A percentile compares a stretch with the other conserved stretches of the same genome.
phyloP scores from a whole-genome alignment of 2,797 vertebrate species.

The Danio albolineatus region DNA sequence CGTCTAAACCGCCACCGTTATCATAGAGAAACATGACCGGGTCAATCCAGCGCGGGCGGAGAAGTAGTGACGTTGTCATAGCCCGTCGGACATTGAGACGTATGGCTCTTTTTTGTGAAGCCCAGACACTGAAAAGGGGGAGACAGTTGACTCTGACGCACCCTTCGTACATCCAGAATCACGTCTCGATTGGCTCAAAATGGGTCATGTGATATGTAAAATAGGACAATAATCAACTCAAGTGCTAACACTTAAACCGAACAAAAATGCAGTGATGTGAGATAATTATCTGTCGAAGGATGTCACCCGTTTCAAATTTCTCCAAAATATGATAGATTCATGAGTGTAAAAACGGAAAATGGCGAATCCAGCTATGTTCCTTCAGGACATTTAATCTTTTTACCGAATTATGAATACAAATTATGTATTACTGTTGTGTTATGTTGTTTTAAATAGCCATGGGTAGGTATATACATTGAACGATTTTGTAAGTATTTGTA shows the following conservation, averaged over 20 bases:
- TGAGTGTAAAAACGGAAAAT: conserved; percentile 17
- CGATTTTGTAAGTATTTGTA: not conserved
- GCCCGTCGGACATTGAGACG: conserved; percentile 92
- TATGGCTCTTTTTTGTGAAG: conserved; percentile 79
- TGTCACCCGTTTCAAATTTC: conserved; percentile 48
- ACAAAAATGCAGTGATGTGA: conserved; percentile 77
- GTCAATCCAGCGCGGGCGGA: conserved; percentile 98
- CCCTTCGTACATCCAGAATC: conserved; percentile 80
- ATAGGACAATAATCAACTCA: conserved; percentile 84
- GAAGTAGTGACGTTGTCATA: conserved; percentile 99
- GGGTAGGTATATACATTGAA: not conserved
- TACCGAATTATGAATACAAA: not conserved
- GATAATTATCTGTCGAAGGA: conserved; percentile 63
- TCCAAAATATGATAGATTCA: conserved; percentile 24
- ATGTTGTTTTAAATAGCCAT: not conserved
- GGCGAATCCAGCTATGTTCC: not conserved
- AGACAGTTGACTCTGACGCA: conserved; percentile 87
- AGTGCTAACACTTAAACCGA: conserved; percentile 85
- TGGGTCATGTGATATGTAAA: conserved; percentile 95
- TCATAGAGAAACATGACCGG: conserved; percentile 99
- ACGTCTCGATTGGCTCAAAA: conserved; percentile 87
- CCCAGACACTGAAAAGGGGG: conserved; percentile 85
- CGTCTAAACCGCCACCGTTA: conserved; percentile 86
- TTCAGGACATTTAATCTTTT: not conserved
- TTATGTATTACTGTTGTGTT: not conserved